Percentiles rank a stretch among this genome's conserved stretches.
Conservation (phyloP, 2,888 invertebrate species). For the Ormyrus rosae region DNA sequence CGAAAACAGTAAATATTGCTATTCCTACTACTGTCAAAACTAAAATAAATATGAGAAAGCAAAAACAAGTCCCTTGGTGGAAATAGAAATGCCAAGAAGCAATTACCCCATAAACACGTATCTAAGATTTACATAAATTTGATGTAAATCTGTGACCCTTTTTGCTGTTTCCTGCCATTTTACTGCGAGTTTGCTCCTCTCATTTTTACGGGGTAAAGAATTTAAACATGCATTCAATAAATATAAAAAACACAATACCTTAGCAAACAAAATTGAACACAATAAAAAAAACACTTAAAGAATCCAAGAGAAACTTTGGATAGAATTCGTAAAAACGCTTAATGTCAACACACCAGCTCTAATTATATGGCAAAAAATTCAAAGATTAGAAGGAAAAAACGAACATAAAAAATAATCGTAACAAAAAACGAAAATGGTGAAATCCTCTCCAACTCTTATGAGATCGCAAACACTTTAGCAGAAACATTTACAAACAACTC, state of each 20-base stretch:
- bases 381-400: constrained; percentile 3
- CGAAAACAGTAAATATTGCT: neutral
- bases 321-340: too few species aligned
- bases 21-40: constrained; percentile 8
- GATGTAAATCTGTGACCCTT: too few species aligned
- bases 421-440: neutral
- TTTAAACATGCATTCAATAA: constrained; percentile 52
- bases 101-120: too few species aligned
- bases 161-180: too few species aligned
- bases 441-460: constrained; percentile 10
- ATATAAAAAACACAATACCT: constrained; percentile 46
- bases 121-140: too few species aligned
- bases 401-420: neutral
- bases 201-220: neutral
- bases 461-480: constrained; percentile 43
- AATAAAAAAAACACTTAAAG: constrained; percentile 11
- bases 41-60: neutral
- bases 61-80: constrained; percentile 59
- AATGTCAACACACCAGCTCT: too few species aligned
- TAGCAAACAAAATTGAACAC: constrained; percentile 35
- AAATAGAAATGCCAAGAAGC: constrained; percentile 49
- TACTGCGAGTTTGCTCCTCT: too few species aligned
- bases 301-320: neutral
- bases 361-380: too few species aligned
- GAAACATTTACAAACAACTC: constrained; percentile 37